Percentiles rank a stretch among this genome's conserved stretches.
Conservation (phyloP, 1,140 invertebrate genomes). For the Drosophila nigrodunni region DNA sequence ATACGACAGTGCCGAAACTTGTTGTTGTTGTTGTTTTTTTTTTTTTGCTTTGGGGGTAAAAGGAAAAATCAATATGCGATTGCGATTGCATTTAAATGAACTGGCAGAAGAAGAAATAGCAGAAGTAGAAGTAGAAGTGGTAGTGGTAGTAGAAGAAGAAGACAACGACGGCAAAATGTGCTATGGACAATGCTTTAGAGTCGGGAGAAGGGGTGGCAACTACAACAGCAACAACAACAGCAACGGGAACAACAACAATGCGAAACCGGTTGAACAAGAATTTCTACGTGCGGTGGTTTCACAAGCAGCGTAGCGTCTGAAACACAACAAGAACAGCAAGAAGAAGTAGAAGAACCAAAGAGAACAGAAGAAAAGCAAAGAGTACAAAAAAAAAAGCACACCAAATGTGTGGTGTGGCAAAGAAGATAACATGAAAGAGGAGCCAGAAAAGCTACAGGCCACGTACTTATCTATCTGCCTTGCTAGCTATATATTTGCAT, state of each 20-base stretch:
- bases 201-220: slow-evolving; percentile 16
- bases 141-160: slow-evolving; percentile 11
- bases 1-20: not conserved
- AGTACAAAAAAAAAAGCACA: slow-evolving; percentile 9
- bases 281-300: slow-evolving; percentile 57
- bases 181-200: slow-evolving; percentile 1
- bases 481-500: slow-evolving; percentile 1
- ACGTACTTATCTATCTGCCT: slow-evolving; percentile 31
- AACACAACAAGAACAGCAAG: not conserved
- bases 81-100: slow-evolving; percentile 71
- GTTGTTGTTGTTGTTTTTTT: slow-evolving; percentile 12
- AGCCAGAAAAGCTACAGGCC: slow-evolving; percentile 34
- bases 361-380: slow-evolving; percentile 12
- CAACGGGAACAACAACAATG: slow-evolving; percentile 20
- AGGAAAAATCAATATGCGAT: slow-evolving; percentile 71
- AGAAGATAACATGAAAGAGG: slow-evolving; percentile 5
- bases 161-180: slow-evolving; percentile 9
- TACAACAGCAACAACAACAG: slow-evolving; percentile 16
- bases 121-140: not conserved
- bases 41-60: slow-evolving; percentile 21
- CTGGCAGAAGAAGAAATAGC: slow-evolving; percentile 11
- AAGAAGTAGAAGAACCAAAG: slow-evolving; percentile 16
- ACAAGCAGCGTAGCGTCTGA: slow-evolving; percentile 25
- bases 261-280: slow-evolving; percentile 69
- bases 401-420: not conserved